Conservation (phyloP, 2,113 vertebrate species). For the Boleophthalmus pectinirostris region DNA sequence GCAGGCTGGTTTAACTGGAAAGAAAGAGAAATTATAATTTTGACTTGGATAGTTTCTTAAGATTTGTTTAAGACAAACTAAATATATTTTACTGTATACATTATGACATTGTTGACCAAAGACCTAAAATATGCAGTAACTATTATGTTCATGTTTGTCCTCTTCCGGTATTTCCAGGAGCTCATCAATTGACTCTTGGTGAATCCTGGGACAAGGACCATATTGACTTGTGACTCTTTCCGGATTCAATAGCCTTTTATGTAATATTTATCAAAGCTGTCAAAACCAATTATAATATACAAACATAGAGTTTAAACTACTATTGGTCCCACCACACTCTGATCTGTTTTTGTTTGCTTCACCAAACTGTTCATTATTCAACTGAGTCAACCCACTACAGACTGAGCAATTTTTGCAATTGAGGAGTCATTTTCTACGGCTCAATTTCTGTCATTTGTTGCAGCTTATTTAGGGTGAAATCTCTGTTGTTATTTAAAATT, state of each 20-base stretch:
- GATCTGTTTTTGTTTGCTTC: not conserved
- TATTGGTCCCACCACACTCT: not conserved
- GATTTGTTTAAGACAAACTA: not conserved
- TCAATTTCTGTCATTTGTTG: constrained; percentile 6
- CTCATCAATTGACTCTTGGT: not conserved
- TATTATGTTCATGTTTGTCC: not conserved
- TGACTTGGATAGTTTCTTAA: not conserved
- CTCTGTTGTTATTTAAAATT: constrained; percentile 1
- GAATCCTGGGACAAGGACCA: not conserved
- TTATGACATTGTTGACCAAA: not conserved
- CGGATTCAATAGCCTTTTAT: not conserved
- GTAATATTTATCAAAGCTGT: not conserved
- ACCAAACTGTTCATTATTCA: not conserved
- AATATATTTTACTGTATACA: not conserved
- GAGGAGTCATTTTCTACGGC: not conserved
- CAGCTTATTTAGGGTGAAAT: not conserved
- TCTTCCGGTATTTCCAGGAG: not conserved
- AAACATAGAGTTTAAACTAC: not conserved
- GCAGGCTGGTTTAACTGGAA: constrained; percentile 89
- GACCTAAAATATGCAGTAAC: not conserved
- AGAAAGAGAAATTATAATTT: not conserved
- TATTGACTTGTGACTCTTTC: not conserved
- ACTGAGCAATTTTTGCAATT: not conserved
- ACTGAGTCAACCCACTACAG: not conserved
- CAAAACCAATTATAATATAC: not conserved